Evolutionary conservation across 2,113 vertebrate genomes (phyloP).

Genomic region (Cygnus atratus): DNA sequence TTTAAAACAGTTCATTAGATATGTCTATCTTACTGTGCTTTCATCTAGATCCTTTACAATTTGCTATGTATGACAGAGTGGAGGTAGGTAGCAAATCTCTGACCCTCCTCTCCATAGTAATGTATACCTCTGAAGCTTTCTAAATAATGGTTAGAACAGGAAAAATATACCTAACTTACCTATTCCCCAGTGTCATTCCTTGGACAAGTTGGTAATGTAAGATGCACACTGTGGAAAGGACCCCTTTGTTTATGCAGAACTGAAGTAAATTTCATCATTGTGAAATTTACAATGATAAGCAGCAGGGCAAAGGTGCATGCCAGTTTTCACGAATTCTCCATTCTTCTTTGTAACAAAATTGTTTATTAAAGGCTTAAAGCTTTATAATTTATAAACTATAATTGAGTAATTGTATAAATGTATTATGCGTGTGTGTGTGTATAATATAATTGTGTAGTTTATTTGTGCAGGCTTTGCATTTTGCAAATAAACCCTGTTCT

Average conservation of each 20-base stretch:
- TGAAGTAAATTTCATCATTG: neutral
- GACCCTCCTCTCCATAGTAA: neutral
- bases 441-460: neutral
- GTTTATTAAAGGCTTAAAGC: neutral
- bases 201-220: neutral
- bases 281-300: neutral
- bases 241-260: neutral
- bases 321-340: neutral
- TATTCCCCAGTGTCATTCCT: neutral
- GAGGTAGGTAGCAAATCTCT: neutral
- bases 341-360: neutral
- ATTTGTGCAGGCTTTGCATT: neutral
- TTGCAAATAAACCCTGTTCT: neutral
- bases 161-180: neutral
- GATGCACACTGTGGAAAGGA: rapidly evolving
- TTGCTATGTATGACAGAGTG: neutral
- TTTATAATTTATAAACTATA: neutral
- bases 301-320: neutral
- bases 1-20: neutral
- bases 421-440: neutral
- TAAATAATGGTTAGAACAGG: neutral
- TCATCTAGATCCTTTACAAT: neutral
- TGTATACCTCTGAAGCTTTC: neutral
- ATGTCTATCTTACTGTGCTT: neutral
- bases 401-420: neutral